Conservation (phyloP, 2,797 vertebrate genomes). For the Luscinia luscinia region DNA sequence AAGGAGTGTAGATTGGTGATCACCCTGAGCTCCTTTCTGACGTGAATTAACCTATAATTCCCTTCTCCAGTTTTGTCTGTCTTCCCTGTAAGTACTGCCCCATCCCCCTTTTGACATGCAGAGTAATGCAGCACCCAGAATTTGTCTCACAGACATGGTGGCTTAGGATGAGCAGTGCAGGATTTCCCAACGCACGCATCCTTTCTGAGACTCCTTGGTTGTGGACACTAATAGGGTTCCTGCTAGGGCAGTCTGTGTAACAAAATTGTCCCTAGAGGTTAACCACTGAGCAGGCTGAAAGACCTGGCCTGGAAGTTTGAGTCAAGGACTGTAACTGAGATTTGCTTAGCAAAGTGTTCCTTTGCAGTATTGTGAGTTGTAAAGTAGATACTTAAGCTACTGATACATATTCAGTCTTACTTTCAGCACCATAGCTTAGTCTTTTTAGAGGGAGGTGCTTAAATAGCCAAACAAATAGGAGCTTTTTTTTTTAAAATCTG, state of each 20-base stretch:
- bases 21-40: not conserved
- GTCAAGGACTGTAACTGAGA: not conserved
- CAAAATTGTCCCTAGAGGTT: not conserved
- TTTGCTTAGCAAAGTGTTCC: not conserved
- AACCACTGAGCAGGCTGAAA: not conserved
- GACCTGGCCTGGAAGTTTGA: not conserved
- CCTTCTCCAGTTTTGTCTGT: not conserved
- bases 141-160: accelerated
- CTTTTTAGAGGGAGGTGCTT: not conserved
- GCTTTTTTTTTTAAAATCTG: not conserved
- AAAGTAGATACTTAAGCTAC: not conserved
- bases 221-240: accelerated
- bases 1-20: not conserved
- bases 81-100: not conserved
- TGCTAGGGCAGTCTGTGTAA: not conserved
- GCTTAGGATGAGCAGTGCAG: not conserved
- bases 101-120: not conserved
- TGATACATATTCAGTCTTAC: not conserved
- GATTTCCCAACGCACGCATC: not conserved
- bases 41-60: not conserved
- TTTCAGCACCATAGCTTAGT: not conserved
- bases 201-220: not conserved
- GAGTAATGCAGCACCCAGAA: not conserved
- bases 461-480: not conserved
- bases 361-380: not conserved